phyloP scores from a whole-genome alignment of 2,113 vertebrate genomes.

The Tinamus guttatus region DNA sequence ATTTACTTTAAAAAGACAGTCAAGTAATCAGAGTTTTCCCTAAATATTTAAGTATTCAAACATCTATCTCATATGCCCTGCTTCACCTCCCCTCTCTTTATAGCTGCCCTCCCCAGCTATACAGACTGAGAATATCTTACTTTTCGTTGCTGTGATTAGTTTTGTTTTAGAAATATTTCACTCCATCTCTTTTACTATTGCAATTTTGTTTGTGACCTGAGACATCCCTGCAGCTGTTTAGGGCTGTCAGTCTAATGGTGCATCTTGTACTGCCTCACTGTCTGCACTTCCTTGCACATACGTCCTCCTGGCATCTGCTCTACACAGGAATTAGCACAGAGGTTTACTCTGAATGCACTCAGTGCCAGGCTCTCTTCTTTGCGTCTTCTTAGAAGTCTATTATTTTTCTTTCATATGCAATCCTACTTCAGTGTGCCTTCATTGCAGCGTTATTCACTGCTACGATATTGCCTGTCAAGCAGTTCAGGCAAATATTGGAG shows the following conservation, averaged over 20 bases:
- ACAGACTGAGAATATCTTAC: rapidly evolving
- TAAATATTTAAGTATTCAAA: rapidly evolving
- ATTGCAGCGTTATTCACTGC: neutral
- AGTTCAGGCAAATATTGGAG: neutral
- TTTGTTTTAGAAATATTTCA: neutral
- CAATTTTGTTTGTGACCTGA: neutral
- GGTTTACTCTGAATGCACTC: conserved; percentile 10
- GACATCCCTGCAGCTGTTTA: neutral
- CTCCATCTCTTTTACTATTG: neutral
- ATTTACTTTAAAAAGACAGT: neutral
- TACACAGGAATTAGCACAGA: neutral
- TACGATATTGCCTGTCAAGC: neutral
- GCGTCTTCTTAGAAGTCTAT: neutral
- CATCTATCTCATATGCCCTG: neutral
- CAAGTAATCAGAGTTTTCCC: neutral
- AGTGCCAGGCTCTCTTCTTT: neutral
- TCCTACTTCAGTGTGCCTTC: neutral
- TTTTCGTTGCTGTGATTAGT: neutral
- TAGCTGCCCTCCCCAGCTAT: neutral
- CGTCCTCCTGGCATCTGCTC: conserved; percentile 9
- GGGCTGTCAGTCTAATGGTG: neutral
- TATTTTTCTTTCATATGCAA: neutral
- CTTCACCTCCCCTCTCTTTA: neutral
- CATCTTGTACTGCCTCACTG: neutral
- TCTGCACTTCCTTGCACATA: neutral